Conservation (phyloP, 2,113 vertebrate genomes). For the Otis tarda region DNA sequence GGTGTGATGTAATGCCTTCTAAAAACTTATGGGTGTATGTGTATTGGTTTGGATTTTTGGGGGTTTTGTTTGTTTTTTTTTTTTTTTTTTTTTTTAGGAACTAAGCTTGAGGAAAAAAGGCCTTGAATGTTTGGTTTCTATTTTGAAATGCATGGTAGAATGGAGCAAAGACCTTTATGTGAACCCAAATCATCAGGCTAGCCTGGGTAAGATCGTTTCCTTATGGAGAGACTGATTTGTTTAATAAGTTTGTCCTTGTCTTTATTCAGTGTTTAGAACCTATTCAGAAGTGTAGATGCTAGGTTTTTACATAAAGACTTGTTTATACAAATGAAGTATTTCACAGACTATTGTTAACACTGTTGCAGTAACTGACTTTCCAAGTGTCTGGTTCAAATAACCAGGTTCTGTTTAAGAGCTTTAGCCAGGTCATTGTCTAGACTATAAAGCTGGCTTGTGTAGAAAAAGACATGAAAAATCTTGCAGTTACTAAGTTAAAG, state of each 20-base stretch:
- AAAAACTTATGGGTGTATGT: neutral
- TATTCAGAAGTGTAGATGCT: neutral
- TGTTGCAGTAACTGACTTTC: neutral
- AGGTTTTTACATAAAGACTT: neutral
- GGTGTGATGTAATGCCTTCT: neutral
- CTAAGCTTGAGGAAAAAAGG: conserved; percentile 97
- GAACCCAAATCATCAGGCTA: conserved; percentile 93
- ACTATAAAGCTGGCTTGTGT: neutral
- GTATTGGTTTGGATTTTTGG: neutral
- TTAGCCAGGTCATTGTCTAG: neutral
- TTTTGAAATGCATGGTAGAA: conserved; percentile 98
- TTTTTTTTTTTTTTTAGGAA: conserved; percentile 76
- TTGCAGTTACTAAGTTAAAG: neutral
- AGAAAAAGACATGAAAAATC: neutral
- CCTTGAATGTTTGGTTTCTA: conserved; percentile 94
- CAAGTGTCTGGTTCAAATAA: neutral
- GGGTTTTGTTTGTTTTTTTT: neutral
- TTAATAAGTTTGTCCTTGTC: neutral
- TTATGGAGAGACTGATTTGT: neutral
- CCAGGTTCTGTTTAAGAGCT: neutral
- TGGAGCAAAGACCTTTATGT: conserved; percentile 99
- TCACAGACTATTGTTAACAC: neutral
- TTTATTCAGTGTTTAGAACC: neutral
- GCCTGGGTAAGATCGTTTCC: conserved; percentile 82
- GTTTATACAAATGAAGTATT: neutral